These are phyloP conservation scores for Cassiopea xamachana DNA, from an alignment of 30 jellyfish, hydroid and myxozoan species.

Conservation along the genomic window DNA sequence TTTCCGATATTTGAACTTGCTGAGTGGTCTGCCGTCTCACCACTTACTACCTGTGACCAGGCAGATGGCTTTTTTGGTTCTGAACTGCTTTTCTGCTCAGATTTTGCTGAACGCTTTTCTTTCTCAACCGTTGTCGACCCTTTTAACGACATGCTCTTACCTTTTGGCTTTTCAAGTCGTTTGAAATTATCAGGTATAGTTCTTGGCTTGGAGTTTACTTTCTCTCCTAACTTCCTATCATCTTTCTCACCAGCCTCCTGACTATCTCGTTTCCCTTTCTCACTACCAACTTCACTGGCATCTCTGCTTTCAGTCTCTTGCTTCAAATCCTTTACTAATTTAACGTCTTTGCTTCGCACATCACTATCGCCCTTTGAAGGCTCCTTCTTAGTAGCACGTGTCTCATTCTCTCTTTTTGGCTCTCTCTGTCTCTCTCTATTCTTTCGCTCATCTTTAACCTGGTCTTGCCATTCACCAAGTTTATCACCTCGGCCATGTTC, in stretches of 20 bases:
- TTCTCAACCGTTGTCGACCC: constrained; percentile 21
- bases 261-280: constrained; percentile 1
- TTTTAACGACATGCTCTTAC: constrained; percentile 33
- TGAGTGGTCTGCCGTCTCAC: constrained; percentile 57
- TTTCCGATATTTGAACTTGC: constrained; percentile 14
- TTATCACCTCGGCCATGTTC: constrained; percentile 17
- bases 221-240: constrained; percentile 23
- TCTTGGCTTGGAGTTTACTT: background rate
- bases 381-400: background rate
- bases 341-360: background rate
- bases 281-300: background rate
- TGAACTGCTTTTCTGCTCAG: constrained; percentile 25
- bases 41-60: constrained; percentile 89
- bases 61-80: constrained; percentile 79
- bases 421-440: constrained; percentile 19
- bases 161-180: constrained; percentile 58
- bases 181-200: constrained; percentile 59
- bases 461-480: constrained; percentile 1
- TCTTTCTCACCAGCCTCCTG: constrained; percentile 22
- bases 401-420: background rate
- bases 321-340: background rate
- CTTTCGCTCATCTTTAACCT: constrained; percentile 12
- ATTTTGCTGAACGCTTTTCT: constrained; percentile 18
- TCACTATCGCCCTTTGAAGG: background rate
- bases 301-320: background rate